Evolutionary conservation across 2,888 invertebrate genomes (phyloP), one percentile per base, ranked within the genome.

Genomic region (Drymonia ruficornis): DNA sequence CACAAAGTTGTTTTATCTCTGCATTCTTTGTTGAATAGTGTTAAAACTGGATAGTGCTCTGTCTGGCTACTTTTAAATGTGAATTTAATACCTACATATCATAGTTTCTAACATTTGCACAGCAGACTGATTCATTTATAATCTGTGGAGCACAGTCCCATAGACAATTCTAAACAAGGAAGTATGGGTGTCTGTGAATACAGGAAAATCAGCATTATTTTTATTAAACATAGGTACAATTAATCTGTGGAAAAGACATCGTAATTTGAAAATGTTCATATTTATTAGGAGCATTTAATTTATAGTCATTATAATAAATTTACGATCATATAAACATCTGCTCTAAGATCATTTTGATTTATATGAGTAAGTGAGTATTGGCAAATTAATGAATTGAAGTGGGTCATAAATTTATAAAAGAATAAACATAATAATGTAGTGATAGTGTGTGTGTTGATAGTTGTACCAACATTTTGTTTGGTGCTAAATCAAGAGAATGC

Each of bases 1-100:
- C 74, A 74, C 61, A 58, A 64, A 60, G 60, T 69, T 61, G 69
- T 67, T 70, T 73, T 72, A 70, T 69, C 73, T 73, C 58, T 71
- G 62, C 60, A 68, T 70, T 70, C 68, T 70, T 70, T 66, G 64
- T 66, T 60, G 56, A 65, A 67, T 55, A 55, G 65, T 64, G 59
- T 53, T 60, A 43, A 60, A 70, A 70, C 64, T 66, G 64, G 68
- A 70, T 60, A 66, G 53, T 52, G 49, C 55, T 70, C 57, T 55
- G 36, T 50, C 52, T 23, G 59, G 55, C 59, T 66, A 59, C 56
- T 59, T 63, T 69, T 63, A 60, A 49, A 48, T 50, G 53, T 46
- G 16, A 63, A 58, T 63, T 63, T 53, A 43, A 45, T 62, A 64
- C 49, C 7, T 23, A 23, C n/a, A 7, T 23, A 6, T 23, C 23